phyloP scores from a whole-genome alignment of 2,888 invertebrate genomes.

The Acronicta aceris region DNA sequence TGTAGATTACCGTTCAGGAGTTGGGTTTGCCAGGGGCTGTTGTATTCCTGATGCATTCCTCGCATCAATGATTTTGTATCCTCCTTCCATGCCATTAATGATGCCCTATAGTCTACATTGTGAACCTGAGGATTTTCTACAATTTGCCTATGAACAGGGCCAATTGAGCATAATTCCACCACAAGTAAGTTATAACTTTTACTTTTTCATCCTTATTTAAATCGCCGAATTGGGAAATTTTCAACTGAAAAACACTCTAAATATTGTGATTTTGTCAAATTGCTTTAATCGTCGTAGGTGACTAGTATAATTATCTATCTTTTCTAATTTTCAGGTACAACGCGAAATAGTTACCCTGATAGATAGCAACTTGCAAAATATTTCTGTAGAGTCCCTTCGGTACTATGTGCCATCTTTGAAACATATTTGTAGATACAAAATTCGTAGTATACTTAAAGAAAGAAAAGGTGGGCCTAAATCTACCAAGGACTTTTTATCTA shows the following conservation, averaged over 20 bases:
- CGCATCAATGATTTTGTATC: constrained; percentile 74
- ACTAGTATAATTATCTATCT: background rate
- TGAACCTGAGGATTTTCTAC: constrained; percentile 76
- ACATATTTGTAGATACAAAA: constrained; percentile 74
- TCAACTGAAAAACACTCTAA: no score
- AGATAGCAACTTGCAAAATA: constrained; percentile 57
- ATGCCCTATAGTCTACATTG: constrained; percentile 78
- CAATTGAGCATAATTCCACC: constrained; percentile 68
- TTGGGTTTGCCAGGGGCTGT: constrained; percentile 43
- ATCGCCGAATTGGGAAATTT: no score
- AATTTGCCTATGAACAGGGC: constrained; percentile 66
- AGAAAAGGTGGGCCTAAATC: constrained; percentile 58
- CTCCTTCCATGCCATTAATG: constrained; percentile 71
- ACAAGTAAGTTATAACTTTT: constrained; percentile 65
- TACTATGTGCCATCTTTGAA: constrained; percentile 71
- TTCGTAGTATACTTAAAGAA: constrained; percentile 67
- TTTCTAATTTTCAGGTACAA: constrained; percentile 71
- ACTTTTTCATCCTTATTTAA: background rate
- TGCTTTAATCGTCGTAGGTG: no score
- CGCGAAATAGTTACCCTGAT: constrained; percentile 69
- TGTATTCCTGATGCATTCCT: constrained; percentile 81
- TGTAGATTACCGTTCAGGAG: constrained; percentile 76
- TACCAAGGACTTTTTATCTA: constrained; percentile 68
- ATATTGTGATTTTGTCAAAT: no score
- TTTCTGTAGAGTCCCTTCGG: constrained; percentile 61